Conservation (phyloP, 2,113 vertebrate species). For the Asarcornis scutulata region DNA sequence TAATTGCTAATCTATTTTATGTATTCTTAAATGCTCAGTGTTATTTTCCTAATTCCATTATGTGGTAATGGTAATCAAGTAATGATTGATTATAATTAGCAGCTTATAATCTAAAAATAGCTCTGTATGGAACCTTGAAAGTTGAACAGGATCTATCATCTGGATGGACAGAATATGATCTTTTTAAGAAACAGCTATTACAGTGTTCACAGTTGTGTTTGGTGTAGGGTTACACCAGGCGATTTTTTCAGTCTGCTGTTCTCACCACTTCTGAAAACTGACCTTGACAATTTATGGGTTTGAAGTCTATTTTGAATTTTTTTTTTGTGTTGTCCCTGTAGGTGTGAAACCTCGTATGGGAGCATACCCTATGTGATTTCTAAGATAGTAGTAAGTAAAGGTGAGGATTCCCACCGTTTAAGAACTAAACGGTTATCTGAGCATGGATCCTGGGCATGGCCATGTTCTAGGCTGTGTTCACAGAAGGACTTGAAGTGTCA, state of each 20-base stretch:
- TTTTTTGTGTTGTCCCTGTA: neutral
- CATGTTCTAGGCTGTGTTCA: neutral
- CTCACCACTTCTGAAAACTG: neutral
- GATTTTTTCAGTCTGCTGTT: neutral
- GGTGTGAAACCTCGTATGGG: neutral
- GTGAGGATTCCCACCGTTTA: neutral
- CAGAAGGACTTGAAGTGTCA: neutral
- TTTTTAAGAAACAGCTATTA: neutral
- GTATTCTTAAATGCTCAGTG: conserved; percentile 43
- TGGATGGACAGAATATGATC: neutral
- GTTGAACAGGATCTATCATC: neutral
- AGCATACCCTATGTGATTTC: neutral
- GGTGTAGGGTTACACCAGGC: neutral
- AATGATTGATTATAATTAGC: neutral
- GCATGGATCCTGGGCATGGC: neutral
- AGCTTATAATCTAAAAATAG: neutral
- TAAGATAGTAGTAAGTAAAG: rapidly evolving
- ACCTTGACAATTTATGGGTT: neutral
- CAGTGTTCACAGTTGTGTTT: neutral
- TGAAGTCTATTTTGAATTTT: neutral
- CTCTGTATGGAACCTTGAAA: neutral
- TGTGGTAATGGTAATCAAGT: conserved; percentile 7
- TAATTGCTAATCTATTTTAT: conserved; percentile 36
- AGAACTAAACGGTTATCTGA: neutral
- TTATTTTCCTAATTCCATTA: conserved; percentile 47